Conservation (phyloP, 1,140 invertebrate species). For the Zaprionus gabonicus region DNA sequence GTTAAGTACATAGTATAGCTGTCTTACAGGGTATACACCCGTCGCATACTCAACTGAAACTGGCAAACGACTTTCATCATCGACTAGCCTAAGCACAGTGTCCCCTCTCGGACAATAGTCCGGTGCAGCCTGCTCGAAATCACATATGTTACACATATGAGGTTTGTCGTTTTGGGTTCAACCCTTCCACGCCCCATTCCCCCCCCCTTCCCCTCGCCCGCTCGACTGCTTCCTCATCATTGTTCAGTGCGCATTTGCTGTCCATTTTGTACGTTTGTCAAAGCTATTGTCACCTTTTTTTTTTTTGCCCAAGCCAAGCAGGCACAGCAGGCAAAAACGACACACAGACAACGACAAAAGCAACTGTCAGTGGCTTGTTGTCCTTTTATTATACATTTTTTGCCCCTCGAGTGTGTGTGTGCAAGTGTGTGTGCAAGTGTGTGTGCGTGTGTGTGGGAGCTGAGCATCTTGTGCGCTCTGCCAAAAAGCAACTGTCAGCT, state of each 20-base stretch:
- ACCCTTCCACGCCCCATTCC: constrained; percentile 10
- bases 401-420: constrained; percentile 6
- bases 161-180: constrained; percentile 24
- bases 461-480: constrained; percentile 44
- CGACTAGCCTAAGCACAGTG: constrained; percentile 14
- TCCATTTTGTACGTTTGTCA: constrained; percentile 56
- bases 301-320: constrained; percentile 13
- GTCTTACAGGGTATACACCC: neutral
- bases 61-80: neutral
- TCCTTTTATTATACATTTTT: constrained; percentile 69
- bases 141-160: constrained; percentile 68
- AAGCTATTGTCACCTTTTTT: constrained; percentile 74
- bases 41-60: neutral
- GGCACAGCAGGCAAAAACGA: constrained; percentile 18
- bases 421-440: neutral
- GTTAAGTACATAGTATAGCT: neutral
- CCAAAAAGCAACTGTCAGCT: constrained; percentile 64
- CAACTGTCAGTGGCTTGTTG: constrained; percentile 79
- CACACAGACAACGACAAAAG: constrained; percentile 45
- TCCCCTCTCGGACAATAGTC: constrained; percentile 7
- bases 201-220: neutral
- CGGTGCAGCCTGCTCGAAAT: constrained; percentile 38
- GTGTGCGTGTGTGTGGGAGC: neutral
- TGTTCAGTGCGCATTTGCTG: constrained; percentile 68
- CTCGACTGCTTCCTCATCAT: constrained; percentile 18